Base-by-base conservation (phyloP, 2,797 vertebrate genomes). In the Phaenicophaeus curvirostris region DNA sequence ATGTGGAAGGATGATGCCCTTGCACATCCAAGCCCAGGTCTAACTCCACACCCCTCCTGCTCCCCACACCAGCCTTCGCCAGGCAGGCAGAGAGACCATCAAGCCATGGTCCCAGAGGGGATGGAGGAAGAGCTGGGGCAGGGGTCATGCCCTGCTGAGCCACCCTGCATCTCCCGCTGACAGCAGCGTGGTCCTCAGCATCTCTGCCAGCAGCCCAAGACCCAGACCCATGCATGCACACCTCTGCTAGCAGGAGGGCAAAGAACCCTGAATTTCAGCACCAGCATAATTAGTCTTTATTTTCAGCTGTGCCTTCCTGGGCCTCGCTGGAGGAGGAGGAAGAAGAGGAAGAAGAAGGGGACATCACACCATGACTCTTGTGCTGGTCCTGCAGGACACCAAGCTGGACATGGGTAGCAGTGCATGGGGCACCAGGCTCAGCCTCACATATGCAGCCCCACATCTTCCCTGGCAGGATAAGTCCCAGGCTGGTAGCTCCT, bases 1-100 rank as follows among this genome's bases (percentile, higher is more conserved):
- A 0, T 0, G 0, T 19, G 25, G 46, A 7, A 53, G 58, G 33
- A 48, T 1, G 33, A 48, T 1, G 0, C 61, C n/a, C 19, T 67
- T n/a, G 39, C 15, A 30, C 21, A 30, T 28, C 6, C 1, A 0
- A 93, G 27, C 16, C 13, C 35, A 39, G 48, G 74, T 5, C 5
- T 11, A 55, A 1, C 28, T 41, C 59, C 75, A 15, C 5, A 5
- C 2, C 16, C 25, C 27, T 30, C 16, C 23, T 0, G 2, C n/a
- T 88, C 35, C 33, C 50, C 4, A 0, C 46, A 3, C 6, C 7
- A 41, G 46, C 12, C 33, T 69, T 25, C 12, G 1, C 51, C 21
- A 17, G 25, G 30, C n/a, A 69, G 68, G 24, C 27, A 54, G 31
- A 27, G 41, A 75, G 6, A 7, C 6, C 53, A 76, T 33, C 11